Evolutionary conservation across 2,797 vertebrate species (phyloP).

Genomic region (Cephalopachus bancanus): DNA sequence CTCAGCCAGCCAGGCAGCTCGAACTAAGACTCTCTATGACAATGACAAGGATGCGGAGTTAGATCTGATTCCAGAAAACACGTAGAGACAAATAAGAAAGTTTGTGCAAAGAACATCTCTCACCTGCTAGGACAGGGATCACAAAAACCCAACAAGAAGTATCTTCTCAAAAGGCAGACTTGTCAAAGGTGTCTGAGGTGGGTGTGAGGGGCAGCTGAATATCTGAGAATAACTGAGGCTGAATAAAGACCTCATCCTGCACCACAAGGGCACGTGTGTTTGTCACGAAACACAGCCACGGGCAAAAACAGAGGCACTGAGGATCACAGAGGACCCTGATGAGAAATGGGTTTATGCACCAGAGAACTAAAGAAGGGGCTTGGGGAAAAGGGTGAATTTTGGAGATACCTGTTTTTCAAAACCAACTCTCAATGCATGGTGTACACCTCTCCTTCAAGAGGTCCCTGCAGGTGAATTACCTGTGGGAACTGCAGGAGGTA

Average conservation of each 20-base stretch:
- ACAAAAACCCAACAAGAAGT: background rate
- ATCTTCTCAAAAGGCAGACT: background rate
- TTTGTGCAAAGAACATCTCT: background rate
- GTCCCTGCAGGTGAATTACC: accelerated
- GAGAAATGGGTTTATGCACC: background rate
- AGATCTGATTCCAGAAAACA: background rate
- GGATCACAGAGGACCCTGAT: accelerated
- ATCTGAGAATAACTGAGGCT: background rate
- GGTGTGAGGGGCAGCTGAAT: background rate
- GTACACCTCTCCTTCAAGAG: background rate
- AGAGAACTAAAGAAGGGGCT: background rate
- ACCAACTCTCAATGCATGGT: accelerated
- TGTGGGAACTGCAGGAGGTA: background rate
- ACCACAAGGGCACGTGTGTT: background rate
- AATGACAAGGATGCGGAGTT: background rate
- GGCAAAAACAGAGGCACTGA: background rate
- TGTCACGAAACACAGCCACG: background rate
- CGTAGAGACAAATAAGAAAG: background rate
- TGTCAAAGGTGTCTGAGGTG: background rate
- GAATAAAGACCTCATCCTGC: background rate
- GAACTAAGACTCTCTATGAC: background rate
- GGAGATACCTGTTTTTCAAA: background rate
- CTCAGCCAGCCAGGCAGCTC: background rate
- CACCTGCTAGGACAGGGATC: background rate
- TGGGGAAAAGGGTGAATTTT: background rate